Evolutionary conservation across 35 echinoderm and acorn worm species (phyloP).

Genomic region (Apostichopus parvimensis): DNA sequence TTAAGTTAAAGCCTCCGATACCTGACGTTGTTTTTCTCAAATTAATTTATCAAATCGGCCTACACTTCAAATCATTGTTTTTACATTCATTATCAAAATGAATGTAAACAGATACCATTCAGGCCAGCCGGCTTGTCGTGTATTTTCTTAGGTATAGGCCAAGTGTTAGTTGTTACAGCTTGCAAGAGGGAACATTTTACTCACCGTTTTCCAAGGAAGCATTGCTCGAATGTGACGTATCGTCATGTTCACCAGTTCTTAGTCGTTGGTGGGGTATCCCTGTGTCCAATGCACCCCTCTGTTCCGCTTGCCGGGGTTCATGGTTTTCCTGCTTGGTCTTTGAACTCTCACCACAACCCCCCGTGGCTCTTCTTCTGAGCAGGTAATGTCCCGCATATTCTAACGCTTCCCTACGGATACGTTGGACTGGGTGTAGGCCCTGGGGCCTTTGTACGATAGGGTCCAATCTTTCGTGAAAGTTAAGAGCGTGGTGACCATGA

Average conservation of each 20-base stretch:
- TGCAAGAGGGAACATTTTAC: no score
- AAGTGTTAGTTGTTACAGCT: no score
- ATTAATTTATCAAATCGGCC: no score
- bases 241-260: not conserved
- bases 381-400: not conserved
- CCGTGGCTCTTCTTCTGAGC: not conserved
- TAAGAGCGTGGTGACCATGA: not conserved
- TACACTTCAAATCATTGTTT: no score
- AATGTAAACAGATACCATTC: no score
- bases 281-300: not conserved
- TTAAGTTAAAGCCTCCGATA: no score
- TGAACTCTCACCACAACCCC: not conserved
- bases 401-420: not conserved
- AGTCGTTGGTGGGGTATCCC: not conserved
- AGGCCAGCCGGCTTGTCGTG: no score
- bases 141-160: no score
- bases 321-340: not conserved
- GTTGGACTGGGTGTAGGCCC: slow-evolving; percentile 1
- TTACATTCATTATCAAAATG: no score
- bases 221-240: no score
- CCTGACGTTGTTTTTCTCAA: no score
- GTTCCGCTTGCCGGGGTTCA: not conserved
- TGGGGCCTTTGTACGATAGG: not conserved
- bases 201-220: no score
- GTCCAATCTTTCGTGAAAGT: slow-evolving; percentile 3